Percentiles rank a stretch among this genome's conserved stretches.
phyloP scores from a whole-genome alignment of 1,140 invertebrate species.

The Conopomorpha cramerella region DNA sequence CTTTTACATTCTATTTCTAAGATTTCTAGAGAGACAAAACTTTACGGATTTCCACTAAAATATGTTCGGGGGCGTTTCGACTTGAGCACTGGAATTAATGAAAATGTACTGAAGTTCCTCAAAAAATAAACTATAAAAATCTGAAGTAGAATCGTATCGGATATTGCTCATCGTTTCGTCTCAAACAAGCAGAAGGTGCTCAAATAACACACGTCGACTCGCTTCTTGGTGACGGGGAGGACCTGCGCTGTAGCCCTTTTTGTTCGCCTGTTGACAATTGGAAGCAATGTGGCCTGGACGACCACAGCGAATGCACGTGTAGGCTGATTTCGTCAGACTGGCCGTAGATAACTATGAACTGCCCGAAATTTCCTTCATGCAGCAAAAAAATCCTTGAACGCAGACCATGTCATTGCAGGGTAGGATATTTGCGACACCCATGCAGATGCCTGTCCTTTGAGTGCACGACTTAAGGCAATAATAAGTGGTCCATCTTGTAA shows the following conservation, averaged over 20 bases:
- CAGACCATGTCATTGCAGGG: constrained; percentile 11
- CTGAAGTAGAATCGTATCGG: constrained; percentile 13
- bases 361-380: neutral
- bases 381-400: constrained; percentile 8
- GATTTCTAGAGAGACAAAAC: no score
- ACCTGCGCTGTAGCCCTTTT: constrained; percentile 1
- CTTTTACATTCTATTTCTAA: no score
- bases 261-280: constrained; percentile 4
- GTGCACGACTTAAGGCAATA: neutral
- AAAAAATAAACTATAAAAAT: no score
- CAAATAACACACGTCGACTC: constrained; percentile 10
- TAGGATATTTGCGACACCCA: constrained; percentile 11
- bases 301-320: no score
- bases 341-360: neutral
- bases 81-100: no score
- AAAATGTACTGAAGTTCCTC: no score
- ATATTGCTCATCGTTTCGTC: constrained; percentile 9
- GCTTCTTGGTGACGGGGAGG: neutral
- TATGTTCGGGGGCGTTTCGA: no score
- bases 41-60: no score
- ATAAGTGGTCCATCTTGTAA: neutral
- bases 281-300: no score
- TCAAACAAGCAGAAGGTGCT: constrained; percentile 5
- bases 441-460: constrained; percentile 7
- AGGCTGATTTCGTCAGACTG: no score